phyloP scores from a whole-genome alignment of 2,888 invertebrate species.

The Hedychridium roseum region DNA sequence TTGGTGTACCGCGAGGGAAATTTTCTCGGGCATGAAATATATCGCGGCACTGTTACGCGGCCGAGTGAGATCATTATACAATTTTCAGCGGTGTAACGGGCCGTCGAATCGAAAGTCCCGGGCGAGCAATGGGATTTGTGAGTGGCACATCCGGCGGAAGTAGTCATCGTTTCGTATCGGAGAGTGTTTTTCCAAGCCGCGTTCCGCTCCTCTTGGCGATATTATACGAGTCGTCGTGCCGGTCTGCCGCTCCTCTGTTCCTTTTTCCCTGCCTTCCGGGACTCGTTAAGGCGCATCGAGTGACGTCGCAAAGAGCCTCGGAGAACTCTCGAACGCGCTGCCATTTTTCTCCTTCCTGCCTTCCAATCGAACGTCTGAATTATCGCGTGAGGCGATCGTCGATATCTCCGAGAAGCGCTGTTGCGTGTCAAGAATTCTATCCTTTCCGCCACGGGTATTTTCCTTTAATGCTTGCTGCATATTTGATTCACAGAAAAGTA shows the following conservation, averaged over 20 bases:
- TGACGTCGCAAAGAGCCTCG: not conserved
- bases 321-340: no score
- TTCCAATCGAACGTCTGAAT: no score
- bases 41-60: not conserved
- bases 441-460: no score
- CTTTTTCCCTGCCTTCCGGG: constrained; percentile 8
- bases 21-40: no score
- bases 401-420: no score
- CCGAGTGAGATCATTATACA: not conserved
- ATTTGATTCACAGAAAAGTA: no score
- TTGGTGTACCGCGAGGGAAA: no score
- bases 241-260: constrained; percentile 6
- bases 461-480: no score
- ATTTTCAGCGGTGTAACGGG: not conserved
- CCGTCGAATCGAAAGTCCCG: not conserved
- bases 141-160: constrained; percentile 53
- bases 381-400: no score
- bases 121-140: constrained; percentile 22
- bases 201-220: constrained; percentile 24
- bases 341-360: no score
- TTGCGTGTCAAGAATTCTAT: no score
- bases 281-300: constrained; percentile 5
- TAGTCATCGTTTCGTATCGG: constrained; percentile 36
- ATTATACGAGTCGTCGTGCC: constrained; percentile 22
- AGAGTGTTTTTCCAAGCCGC: constrained; percentile 37